phyloP scores from a whole-genome alignment of 35 echinoderm and acorn worm species.

The Lytechinus variegatus region DNA sequence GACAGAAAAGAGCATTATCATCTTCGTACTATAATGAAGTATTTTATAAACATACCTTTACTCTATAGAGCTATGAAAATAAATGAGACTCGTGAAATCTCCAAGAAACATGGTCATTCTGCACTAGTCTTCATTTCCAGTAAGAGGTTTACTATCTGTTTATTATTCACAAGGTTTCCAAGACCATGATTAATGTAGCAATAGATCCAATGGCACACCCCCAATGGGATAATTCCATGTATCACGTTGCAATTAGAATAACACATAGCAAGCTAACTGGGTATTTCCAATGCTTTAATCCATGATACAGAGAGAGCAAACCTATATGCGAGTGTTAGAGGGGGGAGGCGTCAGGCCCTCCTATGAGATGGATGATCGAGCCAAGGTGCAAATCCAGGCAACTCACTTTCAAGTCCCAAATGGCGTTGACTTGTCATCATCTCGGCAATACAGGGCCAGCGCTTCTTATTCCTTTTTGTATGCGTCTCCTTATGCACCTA shows the following conservation, averaged over 20 bases:
- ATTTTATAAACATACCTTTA: neutral
- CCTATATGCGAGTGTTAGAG: neutral
- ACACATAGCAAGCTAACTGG: neutral
- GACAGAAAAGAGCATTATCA: neutral
- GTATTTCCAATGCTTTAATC: neutral
- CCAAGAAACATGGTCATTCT: neutral
- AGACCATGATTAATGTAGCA: neutral
- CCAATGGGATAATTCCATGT: neutral
- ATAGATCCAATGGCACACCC: neutral
- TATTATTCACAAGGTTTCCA: neutral
- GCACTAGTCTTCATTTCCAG: neutral
- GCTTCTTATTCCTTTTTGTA: neutral
- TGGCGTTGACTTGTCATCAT: constrained; percentile 31
- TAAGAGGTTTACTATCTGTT: neutral
- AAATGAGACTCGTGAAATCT: neutral
- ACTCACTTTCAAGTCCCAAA: constrained; percentile 9
- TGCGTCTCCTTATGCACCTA: neutral
- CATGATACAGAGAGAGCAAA: neutral
- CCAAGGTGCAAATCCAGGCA: constrained; percentile 7
- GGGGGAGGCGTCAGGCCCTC: neutral
- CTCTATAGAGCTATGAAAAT: neutral
- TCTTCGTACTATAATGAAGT: neutral
- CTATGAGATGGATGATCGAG: neutral
- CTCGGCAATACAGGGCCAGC: neutral
- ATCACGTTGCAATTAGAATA: neutral